These are phyloP conservation scores for Octodon degus DNA, from an alignment of 2,113 vertebrate genomes.

Conservation along the genomic window DNA sequence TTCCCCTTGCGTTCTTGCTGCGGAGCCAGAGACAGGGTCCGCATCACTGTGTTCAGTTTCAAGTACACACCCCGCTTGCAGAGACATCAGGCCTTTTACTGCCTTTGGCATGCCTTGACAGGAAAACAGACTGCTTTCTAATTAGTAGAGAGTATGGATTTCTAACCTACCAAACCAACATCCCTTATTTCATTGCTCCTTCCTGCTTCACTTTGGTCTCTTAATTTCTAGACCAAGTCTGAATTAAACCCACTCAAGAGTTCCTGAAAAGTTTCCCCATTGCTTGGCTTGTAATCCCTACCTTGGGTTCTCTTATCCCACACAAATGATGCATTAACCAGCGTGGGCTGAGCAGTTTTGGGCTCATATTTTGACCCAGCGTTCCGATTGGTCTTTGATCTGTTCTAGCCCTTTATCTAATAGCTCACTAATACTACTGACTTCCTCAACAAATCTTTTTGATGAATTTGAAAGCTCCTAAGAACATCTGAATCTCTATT, in stretches of 20 bases:
- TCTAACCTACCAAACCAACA: not conserved
- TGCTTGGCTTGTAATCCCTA: not conserved
- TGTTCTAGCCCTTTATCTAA: not conserved
- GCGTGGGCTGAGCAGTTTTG: not conserved
- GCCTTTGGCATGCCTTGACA: not conserved
- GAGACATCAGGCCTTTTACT: not conserved
- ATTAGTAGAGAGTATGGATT: not conserved
- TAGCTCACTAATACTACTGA: not conserved
- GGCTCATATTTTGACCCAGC: not conserved
- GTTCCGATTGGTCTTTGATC: not conserved
- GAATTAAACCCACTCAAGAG: not conserved
- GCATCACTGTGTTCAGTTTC: not conserved
- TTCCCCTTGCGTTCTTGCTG: not conserved
- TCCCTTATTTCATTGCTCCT: not conserved
- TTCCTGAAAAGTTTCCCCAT: not conserved
- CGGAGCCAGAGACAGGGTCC: not conserved
- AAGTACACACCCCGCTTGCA: not conserved
- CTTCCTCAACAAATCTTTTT: not conserved
- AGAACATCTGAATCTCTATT: slow-evolving; percentile 3
- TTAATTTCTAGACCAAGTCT: not conserved
- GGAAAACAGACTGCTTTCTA: not conserved
- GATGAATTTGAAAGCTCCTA: not conserved
- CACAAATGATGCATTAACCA: not conserved
- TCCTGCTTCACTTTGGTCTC: not conserved
- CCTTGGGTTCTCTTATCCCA: not conserved